These are phyloP conservation scores for Montipora foliosa DNA, from an alignment of 64 coral and sea anemone genomes.

Conservation along the genomic window DNA sequence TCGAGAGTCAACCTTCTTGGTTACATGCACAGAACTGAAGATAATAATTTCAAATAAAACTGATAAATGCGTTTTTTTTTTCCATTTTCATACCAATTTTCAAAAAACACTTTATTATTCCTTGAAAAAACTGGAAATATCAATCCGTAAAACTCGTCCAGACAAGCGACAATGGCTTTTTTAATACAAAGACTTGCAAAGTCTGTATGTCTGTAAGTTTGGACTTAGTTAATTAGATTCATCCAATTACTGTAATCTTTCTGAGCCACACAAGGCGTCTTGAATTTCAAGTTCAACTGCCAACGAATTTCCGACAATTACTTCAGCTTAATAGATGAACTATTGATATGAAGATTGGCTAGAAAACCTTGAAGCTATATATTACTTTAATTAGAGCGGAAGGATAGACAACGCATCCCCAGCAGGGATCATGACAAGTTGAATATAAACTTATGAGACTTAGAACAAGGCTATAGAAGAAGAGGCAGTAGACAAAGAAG, in stretches of 20 bases:
- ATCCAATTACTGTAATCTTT: neutral
- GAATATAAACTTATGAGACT: neutral
- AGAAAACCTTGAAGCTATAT: neutral
- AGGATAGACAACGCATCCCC: neutral
- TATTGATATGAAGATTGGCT: neutral
- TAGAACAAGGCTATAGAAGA: neutral
- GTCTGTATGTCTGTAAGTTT: too few species aligned
- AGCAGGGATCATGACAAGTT: neutral
- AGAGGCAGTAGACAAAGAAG: neutral
- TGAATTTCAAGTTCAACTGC: neutral
- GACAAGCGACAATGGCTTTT: neutral
- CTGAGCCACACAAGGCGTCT: neutral
- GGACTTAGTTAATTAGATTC: neutral
- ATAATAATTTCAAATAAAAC: neutral
- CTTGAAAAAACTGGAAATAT: neutral
- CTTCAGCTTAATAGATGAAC: neutral
- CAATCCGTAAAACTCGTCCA: neutral
- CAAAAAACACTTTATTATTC: neutral
- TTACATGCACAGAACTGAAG: neutral
- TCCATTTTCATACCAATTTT: neutral
- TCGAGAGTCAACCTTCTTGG: neutral
- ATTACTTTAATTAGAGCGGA: neutral
- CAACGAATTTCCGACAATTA: neutral
- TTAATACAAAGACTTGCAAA: neutral
- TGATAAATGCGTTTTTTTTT: neutral